These are phyloP conservation scores for Campaea margaritaria DNA, from an alignment of 2,888 invertebrate species.

Conservation along the genomic window DNA sequence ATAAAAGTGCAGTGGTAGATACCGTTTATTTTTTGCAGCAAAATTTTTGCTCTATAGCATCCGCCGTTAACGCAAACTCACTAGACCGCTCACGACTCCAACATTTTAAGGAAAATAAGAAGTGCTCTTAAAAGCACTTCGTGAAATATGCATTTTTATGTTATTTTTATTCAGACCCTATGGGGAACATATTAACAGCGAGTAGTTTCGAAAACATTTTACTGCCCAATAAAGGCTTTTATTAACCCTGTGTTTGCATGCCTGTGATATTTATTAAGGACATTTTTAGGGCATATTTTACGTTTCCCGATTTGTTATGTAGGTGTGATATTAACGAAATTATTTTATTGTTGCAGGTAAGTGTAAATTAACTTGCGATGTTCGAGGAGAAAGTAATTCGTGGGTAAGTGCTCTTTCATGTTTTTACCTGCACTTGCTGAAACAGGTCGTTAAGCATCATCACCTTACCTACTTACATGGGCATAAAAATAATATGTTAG, in stretches of 20 bases:
- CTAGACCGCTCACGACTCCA: conserved; percentile 26
- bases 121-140: conserved; percentile 31
- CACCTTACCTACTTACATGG: no score
- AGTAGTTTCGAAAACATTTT: conserved; percentile 58
- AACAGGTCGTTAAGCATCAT: no score
- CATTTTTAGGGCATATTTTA: conserved; percentile 49
- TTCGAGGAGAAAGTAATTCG: conserved; percentile 15
- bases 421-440: background rate
- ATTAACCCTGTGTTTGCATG: conserved; percentile 46
- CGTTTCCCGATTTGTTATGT: conserved; percentile 47
- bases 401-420: conserved; percentile 29
- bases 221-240: conserved; percentile 57
- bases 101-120: conserved; percentile 33
- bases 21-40: conserved; percentile 4
- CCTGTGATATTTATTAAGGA: conserved; percentile 48
- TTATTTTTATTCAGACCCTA: conserved; percentile 26
- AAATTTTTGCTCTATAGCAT: conserved; percentile 5
- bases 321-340: conserved; percentile 50
- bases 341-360: conserved; percentile 64
- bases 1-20: background rate
- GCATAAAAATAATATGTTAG: no score
- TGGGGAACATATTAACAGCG: conserved; percentile 13
- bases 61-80: conserved; percentile 21
- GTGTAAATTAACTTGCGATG: conserved; percentile 38
- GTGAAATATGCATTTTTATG: conserved; percentile 28